phyloP scores from a whole-genome alignment of 2,888 invertebrate species.

The Campoletis raptor region DNA sequence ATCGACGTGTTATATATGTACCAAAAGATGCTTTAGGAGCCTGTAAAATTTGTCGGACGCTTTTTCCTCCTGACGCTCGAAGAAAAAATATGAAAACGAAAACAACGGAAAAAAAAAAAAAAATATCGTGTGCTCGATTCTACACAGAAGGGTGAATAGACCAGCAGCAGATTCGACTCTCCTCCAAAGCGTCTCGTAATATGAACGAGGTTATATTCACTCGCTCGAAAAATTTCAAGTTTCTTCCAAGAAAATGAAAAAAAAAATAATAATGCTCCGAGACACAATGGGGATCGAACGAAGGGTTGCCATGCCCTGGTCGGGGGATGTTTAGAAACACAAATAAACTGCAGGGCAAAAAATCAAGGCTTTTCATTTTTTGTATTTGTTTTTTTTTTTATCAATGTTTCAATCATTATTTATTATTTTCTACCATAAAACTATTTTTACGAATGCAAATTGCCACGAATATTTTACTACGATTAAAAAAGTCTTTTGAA shows the following conservation, averaged over 20 bases:
- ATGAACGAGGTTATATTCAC: background rate
- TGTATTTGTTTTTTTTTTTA: background rate
- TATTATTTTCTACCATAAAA: background rate
- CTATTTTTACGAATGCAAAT: background rate
- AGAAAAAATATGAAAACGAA: conserved; percentile 27
- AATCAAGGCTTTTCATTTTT: too few species aligned
- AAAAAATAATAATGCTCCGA: background rate
- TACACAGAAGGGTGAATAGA: conserved; percentile 35
- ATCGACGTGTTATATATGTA: conserved; percentile 42
- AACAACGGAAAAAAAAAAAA: conserved; percentile 33
- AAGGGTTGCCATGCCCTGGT: background rate
- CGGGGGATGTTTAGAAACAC: background rate
- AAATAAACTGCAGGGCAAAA: too few species aligned
- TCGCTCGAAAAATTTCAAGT: conserved; percentile 1
- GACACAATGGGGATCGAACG: background rate
- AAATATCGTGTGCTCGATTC: conserved; percentile 14
- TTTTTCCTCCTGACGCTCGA: conserved; percentile 25
- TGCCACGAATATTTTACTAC: too few species aligned
- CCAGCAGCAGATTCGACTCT: conserved; percentile 16
- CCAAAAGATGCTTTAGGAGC: conserved; percentile 54
- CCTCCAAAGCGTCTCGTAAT: background rate
- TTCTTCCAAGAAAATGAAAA: background rate
- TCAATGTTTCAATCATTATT: too few species aligned
- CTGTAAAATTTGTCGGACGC: conserved; percentile 52
- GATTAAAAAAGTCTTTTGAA: too few species aligned